Evolutionary conservation across 2,113 vertebrate species (phyloP).

Genomic region (Strix aluco): DNA sequence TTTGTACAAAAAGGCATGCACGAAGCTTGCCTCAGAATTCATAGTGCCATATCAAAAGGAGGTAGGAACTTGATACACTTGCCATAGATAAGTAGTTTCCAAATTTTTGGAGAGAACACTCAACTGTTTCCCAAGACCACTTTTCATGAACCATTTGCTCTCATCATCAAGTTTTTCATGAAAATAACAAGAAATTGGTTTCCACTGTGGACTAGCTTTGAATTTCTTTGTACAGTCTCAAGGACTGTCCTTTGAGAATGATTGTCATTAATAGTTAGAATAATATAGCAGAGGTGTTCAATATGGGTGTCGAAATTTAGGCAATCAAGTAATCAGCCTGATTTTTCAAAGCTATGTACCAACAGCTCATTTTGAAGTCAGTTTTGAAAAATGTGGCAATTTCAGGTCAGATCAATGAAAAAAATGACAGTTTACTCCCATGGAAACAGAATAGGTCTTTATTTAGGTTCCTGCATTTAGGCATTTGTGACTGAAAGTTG

Average conservation of each 20-base stretch:
- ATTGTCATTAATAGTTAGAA: neutral
- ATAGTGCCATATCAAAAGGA: neutral
- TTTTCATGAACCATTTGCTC: neutral
- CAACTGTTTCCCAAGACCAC: neutral
- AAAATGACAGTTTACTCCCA: neutral
- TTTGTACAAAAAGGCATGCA: neutral
- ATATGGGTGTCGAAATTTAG: neutral
- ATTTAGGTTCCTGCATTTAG: neutral
- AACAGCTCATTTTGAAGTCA: neutral
- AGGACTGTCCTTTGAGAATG: neutral
- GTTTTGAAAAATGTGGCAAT: neutral
- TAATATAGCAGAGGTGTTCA: neutral
- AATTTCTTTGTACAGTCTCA: neutral
- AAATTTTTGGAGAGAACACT: neutral
- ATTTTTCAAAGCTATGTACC: neutral
- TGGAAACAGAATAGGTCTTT: neutral
- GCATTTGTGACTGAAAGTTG: neutral
- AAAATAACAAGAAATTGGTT: neutral
- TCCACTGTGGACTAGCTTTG: neutral
- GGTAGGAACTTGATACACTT: neutral
- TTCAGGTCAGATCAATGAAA: neutral
- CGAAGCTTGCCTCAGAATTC: neutral
- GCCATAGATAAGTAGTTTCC: neutral
- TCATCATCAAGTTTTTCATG: neutral
- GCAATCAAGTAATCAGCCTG: constrained; percentile 17